These are phyloP conservation scores for Chrysopilus asiliformis DNA, from an alignment of 2,888 invertebrate species.

Conservation along the genomic window DNA sequence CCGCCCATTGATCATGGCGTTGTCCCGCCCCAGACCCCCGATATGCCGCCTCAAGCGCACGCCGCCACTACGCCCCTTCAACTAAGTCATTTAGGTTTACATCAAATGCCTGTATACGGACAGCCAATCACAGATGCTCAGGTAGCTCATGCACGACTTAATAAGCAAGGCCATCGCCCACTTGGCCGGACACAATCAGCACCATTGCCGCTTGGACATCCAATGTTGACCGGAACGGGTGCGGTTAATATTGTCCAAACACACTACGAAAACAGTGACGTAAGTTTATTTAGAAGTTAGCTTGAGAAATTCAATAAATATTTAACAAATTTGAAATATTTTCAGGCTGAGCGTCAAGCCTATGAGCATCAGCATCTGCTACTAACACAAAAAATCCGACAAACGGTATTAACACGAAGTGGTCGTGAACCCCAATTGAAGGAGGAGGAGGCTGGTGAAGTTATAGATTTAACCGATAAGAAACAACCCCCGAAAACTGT, in stretches of 20 bases:
- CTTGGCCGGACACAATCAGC: slow-evolving; percentile 91
- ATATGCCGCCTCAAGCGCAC: slow-evolving; percentile 33
- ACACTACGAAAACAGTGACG: slow-evolving; percentile 36
- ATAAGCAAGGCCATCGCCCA: slow-evolving; percentile 62
- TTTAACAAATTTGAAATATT: background rate
- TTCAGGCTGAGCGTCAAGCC: slow-evolving; percentile 40
- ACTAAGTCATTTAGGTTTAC: slow-evolving; percentile 14
- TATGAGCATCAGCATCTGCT: slow-evolving; percentile 48
- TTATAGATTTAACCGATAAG: slow-evolving; percentile 65
- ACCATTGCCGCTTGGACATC: slow-evolving; percentile 78
- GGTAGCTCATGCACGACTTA: slow-evolving; percentile 51
- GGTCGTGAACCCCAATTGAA: slow-evolving; percentile 49
- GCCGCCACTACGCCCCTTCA: slow-evolving; percentile 21
- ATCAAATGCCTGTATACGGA: slow-evolving; percentile 25
- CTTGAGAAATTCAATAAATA: too few relatives aligned
- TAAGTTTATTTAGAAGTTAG: slow-evolving; percentile 18
- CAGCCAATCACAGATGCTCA: slow-evolving; percentile 50
- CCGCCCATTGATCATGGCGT: slow-evolving; percentile 26
- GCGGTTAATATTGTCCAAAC: slow-evolving; percentile 34
- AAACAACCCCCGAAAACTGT: slow-evolving; percentile 40
- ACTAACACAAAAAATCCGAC: slow-evolving; percentile 72
- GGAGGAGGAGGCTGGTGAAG: slow-evolving; percentile 42
- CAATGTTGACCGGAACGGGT: slow-evolving; percentile 50
- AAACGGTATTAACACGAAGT: slow-evolving; percentile 72
- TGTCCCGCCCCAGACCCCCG: slow-evolving; percentile 20